These are phyloP conservation scores for Caenorhabditis becei DNA, from an alignment of 2,888 invertebrate genomes.

Conservation along the genomic window DNA sequence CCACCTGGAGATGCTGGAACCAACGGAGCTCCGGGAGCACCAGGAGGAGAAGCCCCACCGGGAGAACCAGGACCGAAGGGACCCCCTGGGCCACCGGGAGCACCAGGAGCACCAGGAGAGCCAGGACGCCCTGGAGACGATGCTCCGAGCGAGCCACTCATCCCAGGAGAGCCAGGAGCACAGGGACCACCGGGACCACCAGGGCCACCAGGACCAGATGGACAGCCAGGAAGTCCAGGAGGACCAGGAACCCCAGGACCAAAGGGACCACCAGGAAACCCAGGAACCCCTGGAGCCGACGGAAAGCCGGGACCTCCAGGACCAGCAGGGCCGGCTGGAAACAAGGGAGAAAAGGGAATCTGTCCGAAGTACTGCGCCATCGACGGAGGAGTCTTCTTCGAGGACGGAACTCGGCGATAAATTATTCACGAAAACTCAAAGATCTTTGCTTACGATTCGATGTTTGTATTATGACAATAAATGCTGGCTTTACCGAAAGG, in stretches of 20 bases:
- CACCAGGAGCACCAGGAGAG: slow-evolving; percentile 71
- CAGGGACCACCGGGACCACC: slow-evolving; percentile 66
- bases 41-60: slow-evolving; percentile 73
- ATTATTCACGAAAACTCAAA: neutral
- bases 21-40: slow-evolving; percentile 69
- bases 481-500: slow-evolving; percentile 29
- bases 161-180: slow-evolving; percentile 72
- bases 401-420: slow-evolving; percentile 69
- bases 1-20: slow-evolving; percentile 67
- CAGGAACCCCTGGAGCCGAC: slow-evolving; percentile 71
- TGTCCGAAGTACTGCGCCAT: slow-evolving; percentile 74
- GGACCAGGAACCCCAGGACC: slow-evolving; percentile 65
- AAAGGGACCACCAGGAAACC: slow-evolving; percentile 59
- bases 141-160: slow-evolving; percentile 67
- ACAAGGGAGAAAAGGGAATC: slow-evolving; percentile 71
- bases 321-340: slow-evolving; percentile 63
- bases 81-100: slow-evolving; percentile 73
- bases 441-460: neutral
- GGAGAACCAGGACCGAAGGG: slow-evolving; percentile 78
- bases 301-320: slow-evolving; percentile 69
- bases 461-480: slow-evolving; percentile 11
- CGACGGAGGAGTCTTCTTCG: slow-evolving; percentile 76
- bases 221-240: slow-evolving; percentile 64
- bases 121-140: slow-evolving; percentile 71
- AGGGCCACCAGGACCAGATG: slow-evolving; percentile 66